Evolutionary conservation across 2,888 invertebrate genomes (phyloP).

Genomic region (Caenorhabditis imperialis): DNA sequence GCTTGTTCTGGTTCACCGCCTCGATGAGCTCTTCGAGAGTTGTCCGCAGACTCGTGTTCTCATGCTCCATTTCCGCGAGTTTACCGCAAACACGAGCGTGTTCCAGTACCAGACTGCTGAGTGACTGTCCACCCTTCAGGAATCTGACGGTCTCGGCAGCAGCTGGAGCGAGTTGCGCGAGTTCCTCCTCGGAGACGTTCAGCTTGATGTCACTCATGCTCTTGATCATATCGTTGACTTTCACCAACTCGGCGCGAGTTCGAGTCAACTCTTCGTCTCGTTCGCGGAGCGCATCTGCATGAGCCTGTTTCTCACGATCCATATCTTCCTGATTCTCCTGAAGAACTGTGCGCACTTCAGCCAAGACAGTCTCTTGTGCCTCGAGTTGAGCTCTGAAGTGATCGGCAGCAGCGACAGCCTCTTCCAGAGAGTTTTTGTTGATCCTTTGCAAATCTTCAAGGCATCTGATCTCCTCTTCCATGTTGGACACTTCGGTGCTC

Average conservation of each 20-base stretch:
- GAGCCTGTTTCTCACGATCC: slow-evolving; percentile 6
- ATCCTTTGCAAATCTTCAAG: slow-evolving; percentile 17
- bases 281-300: slow-evolving; percentile 16
- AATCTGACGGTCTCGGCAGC: slow-evolving; percentile 71
- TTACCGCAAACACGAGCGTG: slow-evolving; percentile 67
- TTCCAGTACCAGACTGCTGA: slow-evolving; percentile 60
- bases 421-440: slow-evolving; percentile 34
- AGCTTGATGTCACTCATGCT: slow-evolving; percentile 58
- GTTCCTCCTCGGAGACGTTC: slow-evolving; percentile 63
- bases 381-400: slow-evolving; percentile 34
- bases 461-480: slow-evolving; percentile 44
- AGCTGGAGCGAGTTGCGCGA: slow-evolving; percentile 67
- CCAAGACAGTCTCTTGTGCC: slow-evolving; percentile 28
- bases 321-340: slow-evolving; percentile 33
- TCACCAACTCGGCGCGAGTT: slow-evolving; percentile 58
- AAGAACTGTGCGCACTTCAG: slow-evolving; percentile 26
- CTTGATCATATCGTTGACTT: slow-evolving; percentile 65
- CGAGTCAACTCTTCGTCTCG: slow-evolving; percentile 52
- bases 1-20: slow-evolving; percentile 56
- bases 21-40: slow-evolving; percentile 67
- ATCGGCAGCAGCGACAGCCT: slow-evolving; percentile 40
- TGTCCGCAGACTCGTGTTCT: slow-evolving; percentile 58
- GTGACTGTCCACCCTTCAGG: slow-evolving; percentile 66
- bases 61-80: slow-evolving; percentile 60
- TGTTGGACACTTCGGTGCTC: slow-evolving; percentile 25